Base-by-base conservation (phyloP, 2,888 invertebrate genomes). In the Ophonus ardosiacus region DNA sequence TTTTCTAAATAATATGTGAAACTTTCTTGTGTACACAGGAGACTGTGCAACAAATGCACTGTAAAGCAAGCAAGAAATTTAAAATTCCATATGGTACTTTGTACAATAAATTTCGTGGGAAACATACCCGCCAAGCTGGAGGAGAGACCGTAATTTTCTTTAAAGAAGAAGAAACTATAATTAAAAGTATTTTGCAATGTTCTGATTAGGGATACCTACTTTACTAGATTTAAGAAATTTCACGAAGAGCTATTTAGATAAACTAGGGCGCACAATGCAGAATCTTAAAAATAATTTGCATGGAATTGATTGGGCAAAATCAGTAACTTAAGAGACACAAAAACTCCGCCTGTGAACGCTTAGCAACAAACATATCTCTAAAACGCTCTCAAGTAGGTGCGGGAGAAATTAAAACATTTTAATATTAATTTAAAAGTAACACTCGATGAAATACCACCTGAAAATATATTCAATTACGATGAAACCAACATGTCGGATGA, bases 161-260 rank as follows among this genome's bases (percentile, higher is more conserved):
- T 65, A 31, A 10, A 21, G 24, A 65, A 65, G 24, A 65, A 31
- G 31, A 65, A 31, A 10, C 13, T 1, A 31, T 65, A 24, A 65
- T 65, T 6, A 65, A 65, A 7, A 65, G 24, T n/a, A 65, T 65
- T 65, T 65, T 65, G 31, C 24, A 31, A n/a, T 65, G 38, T 65
- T 24, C 65, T 31, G 31, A 65, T 65, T 65, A 2, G 13, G 38
- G 65, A 13, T 31, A 65, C 7, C 65, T 38, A 4, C 15, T 10
- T 31, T 65, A 24, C 31, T 31, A 31, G 65, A 65, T 65, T 31
- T 65, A 65, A 65, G 65, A n/a, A 65, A 65, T 31, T 31, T 65
- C 31, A 65, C 65, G 3, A 65, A 31, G 13, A 65, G 65, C 31
- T 65, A 65, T 7, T 65, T 65, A 65, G 65, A 65, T 31, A 65